Evolutionary conservation across 2,888 invertebrate genomes (phyloP).

Genomic region (Cheilosia vulpina): DNA sequence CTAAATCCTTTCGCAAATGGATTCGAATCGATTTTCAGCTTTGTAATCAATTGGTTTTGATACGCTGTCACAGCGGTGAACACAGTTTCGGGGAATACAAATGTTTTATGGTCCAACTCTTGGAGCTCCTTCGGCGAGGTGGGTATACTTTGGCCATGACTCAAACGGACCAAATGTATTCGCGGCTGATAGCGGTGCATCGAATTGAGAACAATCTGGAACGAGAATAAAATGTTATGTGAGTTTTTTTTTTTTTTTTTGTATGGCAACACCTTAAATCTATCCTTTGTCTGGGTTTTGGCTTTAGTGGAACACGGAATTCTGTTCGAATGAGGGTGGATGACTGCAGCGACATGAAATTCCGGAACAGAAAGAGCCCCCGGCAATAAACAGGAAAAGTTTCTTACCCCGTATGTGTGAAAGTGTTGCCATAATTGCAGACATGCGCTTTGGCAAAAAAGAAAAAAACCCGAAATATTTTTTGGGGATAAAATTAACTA

Average conservation of each 20-base stretch:
- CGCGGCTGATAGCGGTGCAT: slow-evolving; percentile 99
- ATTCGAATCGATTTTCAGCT: slow-evolving; percentile 99
- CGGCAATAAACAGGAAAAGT: slow-evolving; percentile 48
- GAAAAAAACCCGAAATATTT: slow-evolving; percentile 24
- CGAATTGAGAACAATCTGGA: slow-evolving; percentile 98
- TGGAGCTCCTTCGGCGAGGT: slow-evolving; percentile 91
- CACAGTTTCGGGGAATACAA: slow-evolving; percentile 98
- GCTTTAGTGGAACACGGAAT: slow-evolving; percentile 9
- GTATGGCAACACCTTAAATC: background rate
- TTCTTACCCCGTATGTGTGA: slow-evolving; percentile 54
- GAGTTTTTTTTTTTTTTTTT: background rate
- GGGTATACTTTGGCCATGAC: slow-evolving; percentile 91
- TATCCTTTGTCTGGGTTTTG: background rate
- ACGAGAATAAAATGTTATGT: slow-evolving; percentile 33
- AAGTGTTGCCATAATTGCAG: slow-evolving; percentile 47
- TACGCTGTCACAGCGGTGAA: slow-evolving; percentile 99
- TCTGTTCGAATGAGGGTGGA: background rate
- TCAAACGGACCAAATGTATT: slow-evolving; percentile 96
- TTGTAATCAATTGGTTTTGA: slow-evolving; percentile 99
- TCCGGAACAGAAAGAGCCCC: slow-evolving; percentile 35
- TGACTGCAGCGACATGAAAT: slow-evolving; percentile 17
- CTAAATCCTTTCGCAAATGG: slow-evolving; percentile 99
- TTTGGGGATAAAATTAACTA: slow-evolving; percentile 38
- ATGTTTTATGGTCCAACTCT: slow-evolving; percentile 97
- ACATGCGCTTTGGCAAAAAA: slow-evolving; percentile 54